Percentiles rank a stretch among this genome's conserved stretches.
Conservation (phyloP, 2,888 invertebrate species). For the Drosophila barbarae region DNA sequence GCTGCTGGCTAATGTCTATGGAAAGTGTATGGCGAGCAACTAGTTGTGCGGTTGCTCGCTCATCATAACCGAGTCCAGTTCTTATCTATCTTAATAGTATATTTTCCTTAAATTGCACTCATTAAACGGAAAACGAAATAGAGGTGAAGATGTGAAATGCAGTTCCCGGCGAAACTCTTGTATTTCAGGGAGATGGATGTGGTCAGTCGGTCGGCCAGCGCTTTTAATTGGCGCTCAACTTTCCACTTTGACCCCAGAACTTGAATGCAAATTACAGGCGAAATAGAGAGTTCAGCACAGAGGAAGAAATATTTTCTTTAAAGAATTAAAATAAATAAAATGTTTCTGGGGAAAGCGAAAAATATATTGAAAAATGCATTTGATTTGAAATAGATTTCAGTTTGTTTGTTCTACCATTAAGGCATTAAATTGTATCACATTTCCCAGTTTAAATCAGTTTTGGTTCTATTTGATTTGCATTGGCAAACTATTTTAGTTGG, state of each 20-base stretch:
- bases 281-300: background rate
- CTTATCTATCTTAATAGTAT: background rate
- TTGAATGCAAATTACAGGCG: conserved; percentile 1
- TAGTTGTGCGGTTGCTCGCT: background rate
- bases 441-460: background rate
- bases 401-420: background rate
- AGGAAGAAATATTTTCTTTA: background rate
- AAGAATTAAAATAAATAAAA: background rate
- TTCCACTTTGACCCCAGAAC: background rate
- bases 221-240: conserved; percentile 20
- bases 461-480: background rate
- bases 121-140: background rate
- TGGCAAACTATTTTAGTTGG: background rate
- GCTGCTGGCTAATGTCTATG: conserved; percentile 1
- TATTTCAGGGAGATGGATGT: background rate
- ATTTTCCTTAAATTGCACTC: conserved; percentile 5
- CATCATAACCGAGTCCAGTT: background rate
- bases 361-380: background rate
- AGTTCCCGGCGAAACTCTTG: background rate
- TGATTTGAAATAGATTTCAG: background rate
- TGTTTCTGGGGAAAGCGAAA: background rate
- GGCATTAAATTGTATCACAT: background rate
- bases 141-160: background rate
- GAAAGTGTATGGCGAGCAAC: background rate
- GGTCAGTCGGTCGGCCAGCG: conserved; percentile 2